Percentiles rank a stretch among this genome's conserved stretches.
Evolutionary conservation across 2,888 invertebrate species (phyloP).

Genomic region (Hypomecis atomaria): DNA sequence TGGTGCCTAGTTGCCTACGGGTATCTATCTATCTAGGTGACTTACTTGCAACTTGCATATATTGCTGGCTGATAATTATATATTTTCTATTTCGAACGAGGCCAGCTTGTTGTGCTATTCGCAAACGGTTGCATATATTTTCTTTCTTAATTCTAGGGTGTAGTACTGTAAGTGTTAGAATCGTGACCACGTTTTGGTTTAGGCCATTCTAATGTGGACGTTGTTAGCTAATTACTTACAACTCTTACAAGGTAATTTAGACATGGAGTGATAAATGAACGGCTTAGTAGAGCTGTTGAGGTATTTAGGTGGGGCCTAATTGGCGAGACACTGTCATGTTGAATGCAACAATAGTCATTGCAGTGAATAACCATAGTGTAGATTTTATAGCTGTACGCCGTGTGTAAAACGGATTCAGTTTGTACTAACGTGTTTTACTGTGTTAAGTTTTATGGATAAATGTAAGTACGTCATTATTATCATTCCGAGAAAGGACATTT

Average conservation of each 20-base stretch:
- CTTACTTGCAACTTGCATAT: constrained; percentile 48
- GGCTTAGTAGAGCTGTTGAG: constrained; percentile 4
- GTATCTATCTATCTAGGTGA: constrained; percentile 40
- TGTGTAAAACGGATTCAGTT: too few species aligned
- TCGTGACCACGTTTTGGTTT: constrained; percentile 15
- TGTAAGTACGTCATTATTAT: background rate
- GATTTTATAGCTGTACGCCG: too few species aligned
- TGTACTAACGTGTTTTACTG: too few species aligned
- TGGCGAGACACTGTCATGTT: constrained; percentile 26
- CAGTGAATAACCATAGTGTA: background rate
- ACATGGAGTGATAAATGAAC: constrained; percentile 19
- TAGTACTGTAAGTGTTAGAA: constrained; percentile 11
- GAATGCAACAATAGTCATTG: constrained; percentile 5
- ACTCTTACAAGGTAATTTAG: constrained; percentile 27
- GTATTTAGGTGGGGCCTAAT: constrained; percentile 24
- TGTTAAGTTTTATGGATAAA: too few species aligned
- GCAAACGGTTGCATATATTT: constrained; percentile 33
- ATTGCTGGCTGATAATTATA: constrained; percentile 44
- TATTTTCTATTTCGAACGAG: constrained; percentile 43
- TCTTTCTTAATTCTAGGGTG: constrained; percentile 35
- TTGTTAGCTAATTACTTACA: constrained; percentile 22
- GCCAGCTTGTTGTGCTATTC: constrained; percentile 33
- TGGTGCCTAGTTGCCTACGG: constrained; percentile 7
- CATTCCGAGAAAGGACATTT: too few species aligned
- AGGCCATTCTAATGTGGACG: constrained; percentile 13